These are phyloP conservation scores for Strix uralensis DNA, from an alignment of 2,113 vertebrate genomes.

Conservation along the genomic window DNA sequence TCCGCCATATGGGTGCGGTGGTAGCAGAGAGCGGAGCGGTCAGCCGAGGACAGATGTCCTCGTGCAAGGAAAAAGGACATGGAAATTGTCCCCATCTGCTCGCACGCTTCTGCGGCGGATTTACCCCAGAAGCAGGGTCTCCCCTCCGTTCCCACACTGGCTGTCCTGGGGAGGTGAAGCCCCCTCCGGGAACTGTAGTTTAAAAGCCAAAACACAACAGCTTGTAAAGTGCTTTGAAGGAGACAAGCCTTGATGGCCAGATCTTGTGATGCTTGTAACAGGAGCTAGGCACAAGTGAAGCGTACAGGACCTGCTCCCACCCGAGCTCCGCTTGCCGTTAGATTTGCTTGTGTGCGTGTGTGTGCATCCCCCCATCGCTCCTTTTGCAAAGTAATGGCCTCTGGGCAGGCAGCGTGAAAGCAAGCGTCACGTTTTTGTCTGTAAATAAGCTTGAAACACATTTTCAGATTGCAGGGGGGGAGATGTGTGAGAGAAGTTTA, in stretches of 20 bases:
- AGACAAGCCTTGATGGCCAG: background rate
- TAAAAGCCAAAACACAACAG: background rate
- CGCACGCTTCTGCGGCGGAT: rapidly evolving
- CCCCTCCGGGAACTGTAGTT: background rate
- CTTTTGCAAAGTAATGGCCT: constrained; percentile 31
- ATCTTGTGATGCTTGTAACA: background rate
- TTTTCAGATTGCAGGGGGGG: background rate
- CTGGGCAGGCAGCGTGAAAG: background rate
- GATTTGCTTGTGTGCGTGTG: background rate
- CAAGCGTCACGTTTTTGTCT: background rate
- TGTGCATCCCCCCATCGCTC: background rate
- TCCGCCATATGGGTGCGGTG: rapidly evolving
- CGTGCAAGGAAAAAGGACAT: rapidly evolving
- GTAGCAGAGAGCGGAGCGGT: background rate
- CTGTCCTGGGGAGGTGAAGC: background rate
- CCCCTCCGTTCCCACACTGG: background rate
- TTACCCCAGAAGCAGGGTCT: background rate
- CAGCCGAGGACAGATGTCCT: background rate
- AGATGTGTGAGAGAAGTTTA: background rate
- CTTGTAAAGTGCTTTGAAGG: background rate
- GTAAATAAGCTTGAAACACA: background rate
- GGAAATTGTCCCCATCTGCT: background rate
- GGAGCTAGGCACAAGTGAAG: constrained; percentile 14
- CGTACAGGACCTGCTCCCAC: background rate
- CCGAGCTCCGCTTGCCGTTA: background rate